Evolutionary conservation across 2,113 vertebrate genomes (phyloP).

Genomic region (Silurus meridionalis): DNA sequence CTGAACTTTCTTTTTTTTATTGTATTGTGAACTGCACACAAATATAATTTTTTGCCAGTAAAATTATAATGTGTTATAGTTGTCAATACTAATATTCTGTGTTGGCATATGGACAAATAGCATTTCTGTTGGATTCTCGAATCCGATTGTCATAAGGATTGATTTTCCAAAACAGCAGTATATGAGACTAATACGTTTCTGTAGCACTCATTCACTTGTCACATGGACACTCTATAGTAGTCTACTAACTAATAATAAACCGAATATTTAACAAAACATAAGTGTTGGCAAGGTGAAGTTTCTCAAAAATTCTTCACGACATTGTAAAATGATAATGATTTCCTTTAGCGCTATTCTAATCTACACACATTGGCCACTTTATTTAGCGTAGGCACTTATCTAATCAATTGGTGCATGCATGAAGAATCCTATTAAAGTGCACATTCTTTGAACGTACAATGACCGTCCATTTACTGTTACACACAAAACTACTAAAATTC

Average conservation of each 20-base stretch:
- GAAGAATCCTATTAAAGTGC: neutral
- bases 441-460: too few species aligned
- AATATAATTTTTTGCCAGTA: too few species aligned
- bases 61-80: too few species aligned
- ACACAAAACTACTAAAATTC: neutral
- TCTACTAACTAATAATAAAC: too few species aligned
- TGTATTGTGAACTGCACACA: neutral
- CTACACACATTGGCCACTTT: neutral
- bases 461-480: neutral
- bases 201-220: neutral
- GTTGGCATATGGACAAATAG: neutral
- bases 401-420: neutral
- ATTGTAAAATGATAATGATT: neutral
- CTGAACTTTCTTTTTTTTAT: neutral
- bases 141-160: neutral
- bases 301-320: neutral
- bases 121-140: neutral
- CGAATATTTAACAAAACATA: neutral
- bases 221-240: neutral
- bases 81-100: neutral
- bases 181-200: neutral
- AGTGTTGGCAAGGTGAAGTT: neutral
- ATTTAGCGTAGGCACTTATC: neutral
- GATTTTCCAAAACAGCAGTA: neutral
- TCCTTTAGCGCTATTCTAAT: neutral